Conservation (phyloP, 2,797 vertebrate species). For the Limnodromus scolopaceus region DNA sequence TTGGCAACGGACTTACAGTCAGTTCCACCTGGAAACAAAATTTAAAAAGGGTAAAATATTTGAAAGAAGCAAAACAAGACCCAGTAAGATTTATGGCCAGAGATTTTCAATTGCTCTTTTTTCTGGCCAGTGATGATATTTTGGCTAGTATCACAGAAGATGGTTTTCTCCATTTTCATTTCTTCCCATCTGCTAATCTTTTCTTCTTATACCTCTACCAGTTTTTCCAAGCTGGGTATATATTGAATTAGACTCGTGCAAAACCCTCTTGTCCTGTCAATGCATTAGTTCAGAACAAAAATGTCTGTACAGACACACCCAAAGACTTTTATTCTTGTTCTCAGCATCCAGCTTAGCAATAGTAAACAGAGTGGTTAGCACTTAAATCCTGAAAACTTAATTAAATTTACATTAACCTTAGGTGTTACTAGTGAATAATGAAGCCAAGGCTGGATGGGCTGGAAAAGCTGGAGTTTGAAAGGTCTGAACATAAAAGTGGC, state of each 20-base stretch:
- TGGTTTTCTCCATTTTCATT: background rate
- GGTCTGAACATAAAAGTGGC: background rate
- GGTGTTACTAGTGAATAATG: background rate
- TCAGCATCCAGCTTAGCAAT: background rate
- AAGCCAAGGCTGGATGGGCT: background rate
- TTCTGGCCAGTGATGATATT: background rate
- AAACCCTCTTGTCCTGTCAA: background rate
- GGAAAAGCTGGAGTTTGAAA: background rate
- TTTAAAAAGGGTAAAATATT: background rate
- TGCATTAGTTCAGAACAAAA: background rate
- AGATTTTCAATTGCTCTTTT: background rate
- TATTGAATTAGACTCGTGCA: background rate
- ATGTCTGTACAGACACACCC: background rate
- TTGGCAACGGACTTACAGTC: constrained; percentile 76
- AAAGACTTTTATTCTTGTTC: background rate
- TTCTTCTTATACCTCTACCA: background rate
- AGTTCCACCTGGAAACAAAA: constrained; percentile 75
- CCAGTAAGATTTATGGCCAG: background rate
- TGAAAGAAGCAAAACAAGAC: background rate
- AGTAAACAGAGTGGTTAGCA: background rate
- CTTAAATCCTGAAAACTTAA: background rate
- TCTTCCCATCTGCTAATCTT: background rate
- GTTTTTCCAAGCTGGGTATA: background rate
- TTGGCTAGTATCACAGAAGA: background rate
- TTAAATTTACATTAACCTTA: constrained; percentile 4